These are phyloP conservation scores for Meriones psammophilus DNA, from an alignment of 2,797 vertebrate species.

Conservation along the genomic window DNA sequence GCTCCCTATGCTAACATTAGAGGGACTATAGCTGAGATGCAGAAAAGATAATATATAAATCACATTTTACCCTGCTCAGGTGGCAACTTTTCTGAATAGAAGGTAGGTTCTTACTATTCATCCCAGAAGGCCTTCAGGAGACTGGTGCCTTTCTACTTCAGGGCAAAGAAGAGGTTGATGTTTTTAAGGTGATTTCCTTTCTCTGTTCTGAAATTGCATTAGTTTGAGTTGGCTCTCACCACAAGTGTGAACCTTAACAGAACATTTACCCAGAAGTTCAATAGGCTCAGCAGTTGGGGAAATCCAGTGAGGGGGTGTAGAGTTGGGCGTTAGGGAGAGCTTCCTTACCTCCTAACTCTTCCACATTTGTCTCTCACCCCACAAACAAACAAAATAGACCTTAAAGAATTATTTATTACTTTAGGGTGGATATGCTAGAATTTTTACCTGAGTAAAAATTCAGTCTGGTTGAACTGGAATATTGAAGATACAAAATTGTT, in stretches of 20 bases:
- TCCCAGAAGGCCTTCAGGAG: neutral
- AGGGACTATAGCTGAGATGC: neutral
- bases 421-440: neutral
- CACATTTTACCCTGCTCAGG: neutral
- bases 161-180: slow-evolving; percentile 24
- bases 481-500: neutral
- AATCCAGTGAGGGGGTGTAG: neutral
- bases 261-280: slow-evolving; percentile 67
- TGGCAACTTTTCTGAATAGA: slow-evolving; percentile 56
- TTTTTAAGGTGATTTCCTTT: slow-evolving; percentile 53
- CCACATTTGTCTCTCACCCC: slow-evolving; percentile 24
- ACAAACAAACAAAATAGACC: neutral
- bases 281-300: slow-evolving; percentile 7
- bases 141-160: slow-evolving; percentile 54
- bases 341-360: slow-evolving; percentile 45
- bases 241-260: slow-evolving; percentile 42
- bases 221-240: slow-evolving; percentile 58
- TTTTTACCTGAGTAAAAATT: neutral
- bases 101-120: slow-evolving; percentile 48
- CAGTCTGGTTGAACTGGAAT: slow-evolving; percentile 41
- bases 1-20: slow-evolving; percentile 4
- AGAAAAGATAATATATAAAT: slow-evolving; percentile 45
- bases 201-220: slow-evolving; percentile 51
- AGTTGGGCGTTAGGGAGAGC: neutral
- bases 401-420: slow-evolving; percentile 54